Conservation (phyloP, 2,888 invertebrate species). For the Dolichomitus sp. region DNA sequence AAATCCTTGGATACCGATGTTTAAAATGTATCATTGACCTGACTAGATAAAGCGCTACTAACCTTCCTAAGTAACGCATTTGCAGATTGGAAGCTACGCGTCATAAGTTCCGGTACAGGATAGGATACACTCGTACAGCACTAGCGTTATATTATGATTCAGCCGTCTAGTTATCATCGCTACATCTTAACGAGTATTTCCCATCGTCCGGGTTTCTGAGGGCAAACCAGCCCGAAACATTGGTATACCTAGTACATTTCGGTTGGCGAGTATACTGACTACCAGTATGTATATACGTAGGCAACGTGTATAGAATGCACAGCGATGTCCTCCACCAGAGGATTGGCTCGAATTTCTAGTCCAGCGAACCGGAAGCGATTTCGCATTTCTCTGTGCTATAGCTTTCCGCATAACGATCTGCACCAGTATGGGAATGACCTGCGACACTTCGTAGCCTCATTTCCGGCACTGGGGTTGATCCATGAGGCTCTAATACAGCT, state of each 20-base stretch:
- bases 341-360: slow-evolving; percentile 79
- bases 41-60: neutral
- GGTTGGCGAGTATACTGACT: slow-evolving; percentile 39
- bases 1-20: too few relatives aligned
- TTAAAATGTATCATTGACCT: too few relatives aligned
- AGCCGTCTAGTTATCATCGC: slow-evolving; percentile 49
- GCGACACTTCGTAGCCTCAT: slow-evolving; percentile 75
- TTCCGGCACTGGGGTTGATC: slow-evolving; percentile 69
- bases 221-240: slow-evolving; percentile 48
- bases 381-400: slow-evolving; percentile 46
- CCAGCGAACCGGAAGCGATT: slow-evolving; percentile 79
- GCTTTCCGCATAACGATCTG: slow-evolving; percentile 72
- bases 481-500: slow-evolving; percentile 8
- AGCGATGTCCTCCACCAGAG: slow-evolving; percentile 56
- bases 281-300: slow-evolving; percentile 18
- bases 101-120: slow-evolving; percentile 1
- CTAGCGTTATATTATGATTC: slow-evolving; percentile 7
- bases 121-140: slow-evolving; percentile 15
- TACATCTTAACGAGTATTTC: slow-evolving; percentile 66
- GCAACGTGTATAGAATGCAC: slow-evolving; percentile 14
- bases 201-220: slow-evolving; percentile 59
- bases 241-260: slow-evolving; percentile 41
- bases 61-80: slow-evolving; percentile 54
- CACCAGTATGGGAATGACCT: slow-evolving; percentile 76
- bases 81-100: slow-evolving; percentile 33